These are phyloP conservation scores for Drosophila mettleri DNA, from an alignment of 2,888 invertebrate species.

Conservation along the genomic window DNA sequence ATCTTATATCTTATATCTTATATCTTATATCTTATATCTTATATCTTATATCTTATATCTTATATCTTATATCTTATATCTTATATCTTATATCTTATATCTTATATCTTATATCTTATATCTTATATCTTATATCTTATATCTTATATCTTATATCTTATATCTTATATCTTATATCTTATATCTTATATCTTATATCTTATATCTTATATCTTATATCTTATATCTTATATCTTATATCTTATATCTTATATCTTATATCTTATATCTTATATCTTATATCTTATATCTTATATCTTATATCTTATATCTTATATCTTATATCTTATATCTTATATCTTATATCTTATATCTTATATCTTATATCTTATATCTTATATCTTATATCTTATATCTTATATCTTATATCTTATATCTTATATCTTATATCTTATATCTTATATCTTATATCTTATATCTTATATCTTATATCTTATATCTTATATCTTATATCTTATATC, in stretches of 20 bases:
- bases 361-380: slow-evolving; percentile 8
- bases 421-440: slow-evolving; percentile 7
- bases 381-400: slow-evolving; percentile 9
- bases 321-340: slow-evolving; percentile 9
- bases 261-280: slow-evolving; percentile 8
- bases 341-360: slow-evolving; percentile 8
- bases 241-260: slow-evolving; percentile 9
- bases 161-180: slow-evolving; percentile 5
- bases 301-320: slow-evolving; percentile 9
- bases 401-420: slow-evolving; percentile 7
- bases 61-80: background rate
- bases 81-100: slow-evolving; percentile 1
- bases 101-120: slow-evolving; percentile 3
- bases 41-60: background rate
- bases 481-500: slow-evolving; percentile 8
- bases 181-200: slow-evolving; percentile 9
- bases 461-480: slow-evolving; percentile 9
- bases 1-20: background rate
- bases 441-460: slow-evolving; percentile 8
- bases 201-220: slow-evolving; percentile 9
- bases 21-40: slow-evolving; percentile 1
- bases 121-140: slow-evolving; percentile 9
- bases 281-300: slow-evolving; percentile 8
- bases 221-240: slow-evolving; percentile 3
- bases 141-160: slow-evolving; percentile 3